Conservation (phyloP, 1,140 invertebrate genomes). For the Caenorhabditis latens region DNA sequence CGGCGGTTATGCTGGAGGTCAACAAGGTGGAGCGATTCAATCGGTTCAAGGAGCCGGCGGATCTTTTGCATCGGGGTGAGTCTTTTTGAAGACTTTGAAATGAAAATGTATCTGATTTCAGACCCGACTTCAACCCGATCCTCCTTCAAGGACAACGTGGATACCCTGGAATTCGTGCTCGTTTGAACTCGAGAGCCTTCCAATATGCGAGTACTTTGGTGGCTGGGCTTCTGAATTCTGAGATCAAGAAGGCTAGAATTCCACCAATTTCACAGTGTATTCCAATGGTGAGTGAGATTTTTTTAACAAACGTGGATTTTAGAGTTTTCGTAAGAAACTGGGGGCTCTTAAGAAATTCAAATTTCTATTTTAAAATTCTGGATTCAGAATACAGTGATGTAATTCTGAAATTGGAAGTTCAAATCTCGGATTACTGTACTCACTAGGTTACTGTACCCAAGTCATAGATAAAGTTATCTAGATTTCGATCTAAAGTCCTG, state of each 20-base stretch:
- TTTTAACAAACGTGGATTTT: not conserved
- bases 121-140: slow-evolving; percentile 72
- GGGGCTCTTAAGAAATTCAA: no score
- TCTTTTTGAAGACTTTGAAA: not conserved
- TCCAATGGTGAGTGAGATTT: slow-evolving; percentile 66
- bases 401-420: no score
- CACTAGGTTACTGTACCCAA: no score
- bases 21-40: not conserved
- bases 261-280: slow-evolving; percentile 75
- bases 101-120: not conserved
- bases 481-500: no score
- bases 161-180: slow-evolving; percentile 74
- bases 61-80: slow-evolving; percentile 45
- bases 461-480: no score
- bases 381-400: no score
- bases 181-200: slow-evolving; percentile 73
- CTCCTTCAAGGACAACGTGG: slow-evolving; percentile 70
- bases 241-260: slow-evolving; percentile 73
- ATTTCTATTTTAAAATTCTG: no score
- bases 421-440: no score
- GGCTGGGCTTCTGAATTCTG: slow-evolving; percentile 70
- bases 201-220: slow-evolving; percentile 73
- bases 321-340: no score
- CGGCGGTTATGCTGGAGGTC: slow-evolving; percentile 8
- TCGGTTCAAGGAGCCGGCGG: not conserved